Conservation (phyloP, 2,797 vertebrate species). For the Chrosomus eos region DNA sequence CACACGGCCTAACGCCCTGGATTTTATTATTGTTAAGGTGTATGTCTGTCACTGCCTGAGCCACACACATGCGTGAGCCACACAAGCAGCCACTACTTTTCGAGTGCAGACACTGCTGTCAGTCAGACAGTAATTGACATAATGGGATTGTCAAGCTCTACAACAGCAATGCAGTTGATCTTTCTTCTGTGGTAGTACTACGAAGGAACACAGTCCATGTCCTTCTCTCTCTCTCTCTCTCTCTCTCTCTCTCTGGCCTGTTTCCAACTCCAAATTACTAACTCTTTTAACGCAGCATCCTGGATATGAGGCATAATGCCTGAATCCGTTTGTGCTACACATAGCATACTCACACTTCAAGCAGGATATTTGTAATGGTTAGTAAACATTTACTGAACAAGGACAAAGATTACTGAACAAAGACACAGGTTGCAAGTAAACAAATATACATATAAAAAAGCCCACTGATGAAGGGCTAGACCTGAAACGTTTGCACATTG, state of each 20-base stretch:
- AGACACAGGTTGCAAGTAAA: too few species aligned
- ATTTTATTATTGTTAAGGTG: not conserved
- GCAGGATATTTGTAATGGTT: too few species aligned
- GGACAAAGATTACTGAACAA: too few species aligned
- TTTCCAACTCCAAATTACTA: not conserved
- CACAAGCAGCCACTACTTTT: conserved; percentile 29
- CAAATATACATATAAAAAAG: too few species aligned
- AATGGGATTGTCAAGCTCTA: conserved; percentile 50
- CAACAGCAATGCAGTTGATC: conserved; percentile 18
- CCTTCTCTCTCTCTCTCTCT: not conserved
- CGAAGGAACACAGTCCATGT: not conserved
- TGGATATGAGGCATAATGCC: too few species aligned
- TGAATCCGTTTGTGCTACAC: too few species aligned
- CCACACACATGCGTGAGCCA: not conserved
- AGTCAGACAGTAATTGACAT: conserved; percentile 52
- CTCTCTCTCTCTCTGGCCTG: not conserved
- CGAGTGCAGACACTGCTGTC: conserved; percentile 39
- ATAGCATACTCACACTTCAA: too few species aligned
- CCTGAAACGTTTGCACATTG: too few species aligned
- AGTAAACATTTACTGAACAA: too few species aligned
- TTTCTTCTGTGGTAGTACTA: conserved; percentile 18
- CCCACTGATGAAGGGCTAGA: too few species aligned
- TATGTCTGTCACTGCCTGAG: not conserved
- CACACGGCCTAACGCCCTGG: too few species aligned
- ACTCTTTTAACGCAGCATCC: too few species aligned